Base-by-base conservation (phyloP, 2,113 vertebrate genomes). In the Dicrurus megarhynchus region DNA sequence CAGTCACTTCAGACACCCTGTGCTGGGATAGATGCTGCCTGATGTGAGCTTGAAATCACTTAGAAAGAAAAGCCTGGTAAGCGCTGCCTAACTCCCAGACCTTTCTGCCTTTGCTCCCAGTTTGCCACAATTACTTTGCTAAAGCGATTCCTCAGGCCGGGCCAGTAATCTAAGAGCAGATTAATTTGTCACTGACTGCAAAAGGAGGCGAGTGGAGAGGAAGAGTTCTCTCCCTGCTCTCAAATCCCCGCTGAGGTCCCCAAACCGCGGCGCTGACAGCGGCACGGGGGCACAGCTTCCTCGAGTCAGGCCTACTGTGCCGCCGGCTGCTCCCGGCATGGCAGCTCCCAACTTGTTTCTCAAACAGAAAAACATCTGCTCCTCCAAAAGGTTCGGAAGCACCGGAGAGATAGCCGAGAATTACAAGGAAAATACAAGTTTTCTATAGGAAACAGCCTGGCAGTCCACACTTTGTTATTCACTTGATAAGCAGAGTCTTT, bases 401-500 rank as follows among this genome's bases (percentile, higher is more conserved):
- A 75, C 88, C 52, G 42, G 77, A 89, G 96, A 97, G 96, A 91
- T 92, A 35, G 61, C 82, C 11, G 93, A 81, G 97, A 93, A 95
- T 95, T 98, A 98, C 97, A 95, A 96, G 98, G 95, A 96, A 98
- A 98, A 98, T 94, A 97, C 95, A 98, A 98, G 98, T 99, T 99
- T 98, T 98, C 98, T 98, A 97, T 98, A 98, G 97, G 98, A 99
- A 99, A 98, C 98, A 98, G 98, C 97, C 98, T 98, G 98, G 98
- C 98, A 98, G 98, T 95, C 98, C 98, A 96, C 98, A 99, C 98
- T 99, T 99, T 98, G 98, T 99, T 99, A 99, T 98, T 99, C 98
- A 98, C 97, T 99, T 98, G 98, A 98, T 98, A 99, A 99, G 98
- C 98, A 99, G 98, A 99, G 98, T 99, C 98, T 98, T 99, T 99